Base-by-base conservation (phyloP, 2,113 vertebrate genomes). In the Piaya cayana region DNA sequence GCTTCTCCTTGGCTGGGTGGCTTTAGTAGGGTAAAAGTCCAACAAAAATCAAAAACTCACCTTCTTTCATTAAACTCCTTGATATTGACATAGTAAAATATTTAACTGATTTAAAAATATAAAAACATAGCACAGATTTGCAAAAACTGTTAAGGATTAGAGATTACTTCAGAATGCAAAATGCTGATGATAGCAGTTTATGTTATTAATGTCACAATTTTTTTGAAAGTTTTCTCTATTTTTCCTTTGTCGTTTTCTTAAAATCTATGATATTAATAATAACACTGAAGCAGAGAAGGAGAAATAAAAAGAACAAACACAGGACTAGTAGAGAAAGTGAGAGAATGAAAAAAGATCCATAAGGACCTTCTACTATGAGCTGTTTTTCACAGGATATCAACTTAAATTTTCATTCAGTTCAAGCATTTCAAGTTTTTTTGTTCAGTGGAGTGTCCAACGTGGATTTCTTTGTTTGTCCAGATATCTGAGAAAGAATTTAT, bases 311-410 rank as follows among this genome's bases (percentile, higher is more conserved):
- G 6, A 30, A 11, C 93, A 86, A 60, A 52, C 42, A 34, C 1
- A 45, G 26, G 15, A 55, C 11, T 3, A 22, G 7, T 12, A 62
- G 11, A 64, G 29, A 62, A 34, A 23, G 6, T 0, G 0, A 42
- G 11, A 5, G 9, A 63, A 36, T 19, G 5, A 16, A 47, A 82
- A 82, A 74, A 72, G 5, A 4, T 59, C 5, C 21, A 29, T 6
- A 52, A 12, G 4, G 2, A 1, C 6, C 13, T 2, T 90, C n/a
- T 53, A 14, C 7, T 39, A 21, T 32, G 11, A 7, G 1, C 1
- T 62, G 5, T 64, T 78, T 83, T 59, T 72, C 17, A 65, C 9
- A 85, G 75, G 82, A 63, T 26, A 9, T 5, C 12, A 18, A 2
- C 58, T 67, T 62, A 8, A 92, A 39, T 43, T 58, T 49, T 76